Percentiles rank a stretch among this genome's conserved stretches.
phyloP scores from a whole-genome alignment of 2,888 invertebrate genomes.

The Vannuccia rotundouncinata region DNA sequence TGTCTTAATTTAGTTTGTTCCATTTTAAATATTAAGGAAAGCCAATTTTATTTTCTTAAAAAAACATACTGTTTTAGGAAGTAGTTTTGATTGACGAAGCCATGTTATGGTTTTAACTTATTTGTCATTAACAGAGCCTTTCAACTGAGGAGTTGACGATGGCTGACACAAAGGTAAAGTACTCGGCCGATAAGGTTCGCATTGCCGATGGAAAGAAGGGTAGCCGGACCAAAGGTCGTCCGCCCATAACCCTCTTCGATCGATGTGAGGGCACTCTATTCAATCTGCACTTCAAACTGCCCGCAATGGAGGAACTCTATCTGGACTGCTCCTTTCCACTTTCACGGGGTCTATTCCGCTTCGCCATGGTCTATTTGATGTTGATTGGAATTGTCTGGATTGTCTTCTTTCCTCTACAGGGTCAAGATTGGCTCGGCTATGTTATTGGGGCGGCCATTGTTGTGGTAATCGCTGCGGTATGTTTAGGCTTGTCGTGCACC shows the following conservation, averaged over 20 bases:
- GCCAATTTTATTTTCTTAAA: too few relatives aligned
- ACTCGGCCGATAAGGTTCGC: neutral
- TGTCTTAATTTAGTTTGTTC: too few relatives aligned
- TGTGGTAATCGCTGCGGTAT: neutral
- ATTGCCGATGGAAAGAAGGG: neutral
- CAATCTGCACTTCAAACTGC: neutral
- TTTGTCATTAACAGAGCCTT: too few relatives aligned
- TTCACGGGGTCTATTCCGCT: neutral
- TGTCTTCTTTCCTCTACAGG: neutral
- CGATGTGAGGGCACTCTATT: slow-evolving; percentile 21
- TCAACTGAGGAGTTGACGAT: too few relatives aligned
- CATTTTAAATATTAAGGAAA: too few relatives aligned
- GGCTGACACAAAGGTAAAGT: neutral
- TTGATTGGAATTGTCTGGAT: slow-evolving; percentile 28
- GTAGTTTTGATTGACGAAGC: too few relatives aligned
- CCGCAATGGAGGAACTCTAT: slow-evolving; percentile 11
- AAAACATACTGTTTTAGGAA: too few relatives aligned
- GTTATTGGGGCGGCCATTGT: neutral
- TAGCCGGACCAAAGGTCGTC: neutral
- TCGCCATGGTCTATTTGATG: slow-evolving; percentile 25
- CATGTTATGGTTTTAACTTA: too few relatives aligned
- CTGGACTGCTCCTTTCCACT: slow-evolving; percentile 32
- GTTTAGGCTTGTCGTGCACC: neutral
- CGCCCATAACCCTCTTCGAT: neutral
- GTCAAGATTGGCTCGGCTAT: neutral